phyloP scores from a whole-genome alignment of 92 coral and sea anemone genomes.

The Zoanthus sansibaricus region DNA sequence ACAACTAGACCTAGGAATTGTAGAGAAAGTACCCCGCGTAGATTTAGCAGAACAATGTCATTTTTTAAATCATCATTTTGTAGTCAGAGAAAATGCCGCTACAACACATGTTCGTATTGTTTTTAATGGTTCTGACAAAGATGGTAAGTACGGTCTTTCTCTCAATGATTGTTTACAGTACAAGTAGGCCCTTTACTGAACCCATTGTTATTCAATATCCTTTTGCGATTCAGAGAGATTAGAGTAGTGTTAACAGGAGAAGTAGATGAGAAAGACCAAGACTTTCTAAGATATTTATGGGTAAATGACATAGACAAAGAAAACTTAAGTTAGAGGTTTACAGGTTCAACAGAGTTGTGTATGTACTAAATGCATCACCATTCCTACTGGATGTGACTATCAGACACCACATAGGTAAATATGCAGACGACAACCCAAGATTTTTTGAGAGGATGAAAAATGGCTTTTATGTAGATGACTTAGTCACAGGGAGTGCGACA shows the following conservation, averaged over 20 bases:
- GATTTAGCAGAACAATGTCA: slow-evolving; percentile 13
- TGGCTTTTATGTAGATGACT: slow-evolving; percentile 58
- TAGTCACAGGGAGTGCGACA: slow-evolving; percentile 36
- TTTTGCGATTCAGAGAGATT: slow-evolving; percentile 45
- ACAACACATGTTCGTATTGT: slow-evolving; percentile 18
- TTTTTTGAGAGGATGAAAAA: slow-evolving; percentile 45
- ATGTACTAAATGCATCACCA: slow-evolving; percentile 57
- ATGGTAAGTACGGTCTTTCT: slow-evolving; percentile 18
- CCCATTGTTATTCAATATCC: slow-evolving; percentile 1
- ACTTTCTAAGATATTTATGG: slow-evolving; percentile 60
- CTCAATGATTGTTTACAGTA: slow-evolving; percentile 39
- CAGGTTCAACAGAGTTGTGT: slow-evolving; percentile 62
- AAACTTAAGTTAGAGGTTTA: slow-evolving; percentile 23
- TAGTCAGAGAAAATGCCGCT: slow-evolving; percentile 27
- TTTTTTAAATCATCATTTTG: slow-evolving; percentile 27
- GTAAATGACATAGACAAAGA: slow-evolving; percentile 47
- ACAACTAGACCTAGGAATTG: slow-evolving; percentile 27
- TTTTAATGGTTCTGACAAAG: background rate
- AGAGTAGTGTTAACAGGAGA: slow-evolving; percentile 47
- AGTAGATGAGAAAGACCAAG: slow-evolving; percentile 47
- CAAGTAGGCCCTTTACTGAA: slow-evolving; percentile 34
- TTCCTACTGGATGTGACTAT: slow-evolving; percentile 63
- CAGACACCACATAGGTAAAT: slow-evolving; percentile 44
- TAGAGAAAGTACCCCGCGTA: slow-evolving; percentile 6
- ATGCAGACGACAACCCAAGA: slow-evolving; percentile 32